phyloP scores from a whole-genome alignment of 2,888 invertebrate genomes.

The Phrixothrix hirtus region DNA sequence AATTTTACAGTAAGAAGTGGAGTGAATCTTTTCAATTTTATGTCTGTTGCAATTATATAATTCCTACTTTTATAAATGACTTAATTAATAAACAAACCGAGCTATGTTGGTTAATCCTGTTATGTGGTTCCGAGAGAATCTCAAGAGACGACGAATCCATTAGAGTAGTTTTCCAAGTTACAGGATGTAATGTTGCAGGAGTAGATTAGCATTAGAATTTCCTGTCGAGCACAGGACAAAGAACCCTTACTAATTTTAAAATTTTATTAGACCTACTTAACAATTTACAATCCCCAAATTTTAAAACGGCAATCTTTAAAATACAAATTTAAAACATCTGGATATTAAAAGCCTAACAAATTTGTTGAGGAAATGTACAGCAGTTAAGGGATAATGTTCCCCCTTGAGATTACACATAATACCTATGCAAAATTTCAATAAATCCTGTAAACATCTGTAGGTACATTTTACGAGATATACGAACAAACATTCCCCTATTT shows the following conservation, averaged over 20 bases:
- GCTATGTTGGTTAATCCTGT: conserved; percentile 21
- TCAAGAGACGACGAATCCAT: conserved; percentile 25
- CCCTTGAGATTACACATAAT: conserved; percentile 23
- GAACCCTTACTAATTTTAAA: conserved; percentile 21
- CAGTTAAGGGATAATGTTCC: conserved; percentile 8
- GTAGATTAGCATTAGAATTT: conserved; percentile 29
- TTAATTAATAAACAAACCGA: conserved; percentile 30
- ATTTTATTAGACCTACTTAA: conserved; percentile 18
- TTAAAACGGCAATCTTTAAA: conserved; percentile 19
- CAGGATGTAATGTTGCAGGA: conserved; percentile 27
- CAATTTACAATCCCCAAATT: conserved; percentile 21
- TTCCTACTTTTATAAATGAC: conserved; percentile 17
- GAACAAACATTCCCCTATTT: conserved; percentile 25
- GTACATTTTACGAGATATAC: conserved; percentile 22
- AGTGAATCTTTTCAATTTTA: neutral
- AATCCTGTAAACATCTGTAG: conserved; percentile 37
- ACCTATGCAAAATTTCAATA: conserved; percentile 34
- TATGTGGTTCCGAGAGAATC: conserved; percentile 23
- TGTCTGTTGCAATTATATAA: conserved; percentile 11
- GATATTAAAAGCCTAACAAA: conserved; percentile 24
- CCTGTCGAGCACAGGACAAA: conserved; percentile 25
- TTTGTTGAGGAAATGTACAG: conserved; percentile 8
- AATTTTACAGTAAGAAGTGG: neutral
- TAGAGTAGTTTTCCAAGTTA: conserved; percentile 30
- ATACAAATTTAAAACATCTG: conserved; percentile 26